Percentiles rank a stretch among this genome's conserved stretches.
Evolutionary conservation across 1,140 invertebrate genomes (phyloP).

Genomic region (Ceratitis capitata): DNA sequence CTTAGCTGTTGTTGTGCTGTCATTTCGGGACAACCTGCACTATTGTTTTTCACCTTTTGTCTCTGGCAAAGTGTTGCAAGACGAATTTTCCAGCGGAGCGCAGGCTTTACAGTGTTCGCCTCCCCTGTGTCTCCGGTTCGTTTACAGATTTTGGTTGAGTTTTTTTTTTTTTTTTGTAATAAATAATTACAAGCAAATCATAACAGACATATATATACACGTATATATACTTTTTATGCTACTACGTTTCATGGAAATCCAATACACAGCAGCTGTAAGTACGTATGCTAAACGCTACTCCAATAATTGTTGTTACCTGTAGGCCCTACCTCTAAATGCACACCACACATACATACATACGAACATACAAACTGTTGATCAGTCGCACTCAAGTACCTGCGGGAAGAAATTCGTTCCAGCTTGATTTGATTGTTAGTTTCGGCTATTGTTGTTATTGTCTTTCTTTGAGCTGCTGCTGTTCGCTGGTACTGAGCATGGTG

Average conservation of each 20-base stretch:
- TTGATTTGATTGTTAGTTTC: conserved; percentile 37
- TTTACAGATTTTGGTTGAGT: background rate
- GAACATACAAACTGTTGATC: no score
- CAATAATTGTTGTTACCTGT: conserved; percentile 9
- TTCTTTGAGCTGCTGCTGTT: background rate
- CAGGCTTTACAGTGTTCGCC: background rate
- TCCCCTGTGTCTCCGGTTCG: background rate
- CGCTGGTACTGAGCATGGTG: no score
- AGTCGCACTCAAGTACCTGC: background rate
- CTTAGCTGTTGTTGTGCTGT: background rate
- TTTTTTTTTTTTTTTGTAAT: no score
- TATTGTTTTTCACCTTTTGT: conserved; percentile 22
- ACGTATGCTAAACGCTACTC: background rate
- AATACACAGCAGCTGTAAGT: background rate
- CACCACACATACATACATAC: background rate
- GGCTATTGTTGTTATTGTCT: conserved; percentile 14
- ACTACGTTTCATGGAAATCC: conserved; percentile 5
- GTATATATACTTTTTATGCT: background rate
- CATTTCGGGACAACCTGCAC: conserved; percentile 12
- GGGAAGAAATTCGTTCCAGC: conserved; percentile 27
- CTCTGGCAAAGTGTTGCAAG: background rate
- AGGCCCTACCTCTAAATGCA: background rate
- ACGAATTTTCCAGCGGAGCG: background rate
- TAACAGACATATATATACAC: background rate
- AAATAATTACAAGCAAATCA: background rate